These are phyloP conservation scores for Artemia sinica DNA, from an alignment of 2,888 invertebrate species.

Conservation along the genomic window DNA sequence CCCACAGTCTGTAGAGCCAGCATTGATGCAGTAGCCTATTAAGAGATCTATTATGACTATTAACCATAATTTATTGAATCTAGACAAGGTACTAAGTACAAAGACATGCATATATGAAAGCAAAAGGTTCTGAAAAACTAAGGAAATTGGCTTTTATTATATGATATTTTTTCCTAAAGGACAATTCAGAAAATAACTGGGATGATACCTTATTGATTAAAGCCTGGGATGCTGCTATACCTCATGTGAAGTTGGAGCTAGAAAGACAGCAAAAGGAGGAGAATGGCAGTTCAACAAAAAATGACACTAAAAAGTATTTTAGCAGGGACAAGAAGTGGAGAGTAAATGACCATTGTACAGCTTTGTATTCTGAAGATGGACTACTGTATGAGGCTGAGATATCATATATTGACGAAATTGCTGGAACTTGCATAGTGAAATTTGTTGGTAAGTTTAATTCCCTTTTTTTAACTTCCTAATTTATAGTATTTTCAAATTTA, in stretches of 20 bases:
- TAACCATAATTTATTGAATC: no score
- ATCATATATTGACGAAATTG: background rate
- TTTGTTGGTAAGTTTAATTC: background rate
- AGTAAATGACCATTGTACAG: background rate
- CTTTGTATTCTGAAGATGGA: constrained; percentile 8
- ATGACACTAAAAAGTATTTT: background rate
- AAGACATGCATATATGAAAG: no score
- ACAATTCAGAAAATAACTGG: background rate
- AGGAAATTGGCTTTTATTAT: no score
- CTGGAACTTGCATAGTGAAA: constrained; percentile 8
- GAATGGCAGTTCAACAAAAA: background rate
- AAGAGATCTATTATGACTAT: no score
- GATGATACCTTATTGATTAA: background rate
- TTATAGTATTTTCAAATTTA: no score
- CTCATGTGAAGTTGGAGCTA: background rate
- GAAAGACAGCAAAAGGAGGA: background rate
- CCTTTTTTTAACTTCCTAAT: no score
- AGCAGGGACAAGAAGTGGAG: background rate
- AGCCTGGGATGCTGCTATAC: constrained; percentile 9
- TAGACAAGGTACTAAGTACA: no score
- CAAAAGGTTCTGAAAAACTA: no score
- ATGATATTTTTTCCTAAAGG: no score
- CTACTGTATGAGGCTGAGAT: constrained; percentile 1
- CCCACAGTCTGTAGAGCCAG: no score
- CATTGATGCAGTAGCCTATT: no score